phyloP scores from a whole-genome alignment of 2,888 invertebrate species.

The Caenorhabditis sp. region DNA sequence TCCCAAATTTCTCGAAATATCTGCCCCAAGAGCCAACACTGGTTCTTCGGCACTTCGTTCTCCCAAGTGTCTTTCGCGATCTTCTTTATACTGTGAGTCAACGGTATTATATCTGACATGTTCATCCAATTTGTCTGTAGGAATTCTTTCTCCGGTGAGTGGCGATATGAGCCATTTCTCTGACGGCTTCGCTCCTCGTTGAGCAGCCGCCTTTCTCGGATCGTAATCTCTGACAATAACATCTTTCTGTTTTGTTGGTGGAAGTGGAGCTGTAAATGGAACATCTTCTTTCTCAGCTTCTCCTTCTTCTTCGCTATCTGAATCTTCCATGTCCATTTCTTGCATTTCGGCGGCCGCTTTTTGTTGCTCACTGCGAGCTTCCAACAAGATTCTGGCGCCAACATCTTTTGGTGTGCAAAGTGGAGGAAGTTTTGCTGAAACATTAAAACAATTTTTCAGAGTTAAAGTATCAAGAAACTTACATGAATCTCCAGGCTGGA shows the following conservation, averaged over 20 bases:
- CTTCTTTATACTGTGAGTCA: constrained; percentile 80
- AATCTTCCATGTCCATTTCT: constrained; percentile 70
- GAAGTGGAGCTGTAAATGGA: constrained; percentile 76
- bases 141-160: constrained; percentile 95
- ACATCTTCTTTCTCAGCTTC: constrained; percentile 28
- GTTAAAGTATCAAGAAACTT: too few species aligned
- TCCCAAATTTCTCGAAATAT: constrained; percentile 87
- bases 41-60: constrained; percentile 78
- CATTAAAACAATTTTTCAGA: too few species aligned
- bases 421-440: constrained; percentile 73
- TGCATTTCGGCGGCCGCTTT: constrained; percentile 61
- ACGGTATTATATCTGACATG: constrained; percentile 82
- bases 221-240: constrained; percentile 79
- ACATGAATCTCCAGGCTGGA: constrained; percentile 92
- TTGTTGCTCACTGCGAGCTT: constrained; percentile 71
- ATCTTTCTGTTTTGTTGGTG: constrained; percentile 53
- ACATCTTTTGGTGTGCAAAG: constrained; percentile 75
- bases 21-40: constrained; percentile 82
- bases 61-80: constrained; percentile 83
- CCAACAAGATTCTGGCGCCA: constrained; percentile 74
- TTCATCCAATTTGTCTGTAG: constrained; percentile 94
- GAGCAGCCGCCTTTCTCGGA: constrained; percentile 81
- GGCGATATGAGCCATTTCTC: constrained; percentile 90
- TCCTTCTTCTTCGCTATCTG: constrained; percentile 61
- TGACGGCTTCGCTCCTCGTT: constrained; percentile 11